Evolutionary conservation across 2,113 vertebrate species (phyloP).

Genomic region (Scatophagus argus): DNA sequence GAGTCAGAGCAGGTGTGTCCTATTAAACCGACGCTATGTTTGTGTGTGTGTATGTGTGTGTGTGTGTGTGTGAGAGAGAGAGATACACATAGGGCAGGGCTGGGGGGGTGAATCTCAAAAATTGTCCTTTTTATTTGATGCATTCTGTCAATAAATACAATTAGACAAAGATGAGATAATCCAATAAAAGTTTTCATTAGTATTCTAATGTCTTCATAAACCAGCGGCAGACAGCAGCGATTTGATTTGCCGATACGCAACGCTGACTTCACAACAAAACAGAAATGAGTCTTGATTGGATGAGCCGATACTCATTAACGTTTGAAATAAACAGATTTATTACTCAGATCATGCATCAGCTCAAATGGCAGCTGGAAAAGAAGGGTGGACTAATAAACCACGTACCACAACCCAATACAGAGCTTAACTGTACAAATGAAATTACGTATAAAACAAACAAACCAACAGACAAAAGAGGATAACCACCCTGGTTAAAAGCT

Average conservation of each 20-base stretch:
- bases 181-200: no score
- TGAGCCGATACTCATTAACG: not conserved
- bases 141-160: not conserved
- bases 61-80: not conserved
- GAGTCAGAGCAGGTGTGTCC: slow-evolving; percentile 39
- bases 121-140: not conserved
- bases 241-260: not conserved
- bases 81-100: not conserved
- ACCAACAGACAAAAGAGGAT: not conserved
- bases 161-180: not conserved
- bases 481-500: not conserved
- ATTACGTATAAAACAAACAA: not conserved
- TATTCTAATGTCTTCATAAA: not conserved
- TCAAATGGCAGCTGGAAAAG: not conserved
- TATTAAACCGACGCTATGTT: not conserved
- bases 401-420: not conserved
- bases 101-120: not conserved
- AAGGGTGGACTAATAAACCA: not conserved
- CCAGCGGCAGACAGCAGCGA: not conserved
- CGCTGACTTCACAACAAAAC: not conserved
- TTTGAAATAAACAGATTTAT: not conserved
- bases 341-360: not conserved
- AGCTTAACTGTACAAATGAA: not conserved
- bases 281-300: not conserved
- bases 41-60: slow-evolving; percentile 1